Evolutionary conservation across 2,888 invertebrate genomes (phyloP).

Genomic region (Allolobophora icterica): DNA sequence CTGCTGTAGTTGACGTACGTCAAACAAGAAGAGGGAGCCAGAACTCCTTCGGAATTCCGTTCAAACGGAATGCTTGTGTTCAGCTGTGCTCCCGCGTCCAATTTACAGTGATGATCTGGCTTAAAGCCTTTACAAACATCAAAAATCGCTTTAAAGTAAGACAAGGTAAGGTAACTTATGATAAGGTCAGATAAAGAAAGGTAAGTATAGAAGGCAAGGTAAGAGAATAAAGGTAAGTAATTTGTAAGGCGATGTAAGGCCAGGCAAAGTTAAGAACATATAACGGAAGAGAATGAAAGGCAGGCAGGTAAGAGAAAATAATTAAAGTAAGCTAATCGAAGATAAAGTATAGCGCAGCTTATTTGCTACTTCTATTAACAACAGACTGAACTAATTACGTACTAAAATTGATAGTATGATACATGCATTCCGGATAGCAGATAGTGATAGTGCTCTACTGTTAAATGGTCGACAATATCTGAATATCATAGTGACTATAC

Average conservation of each 20-base stretch:
- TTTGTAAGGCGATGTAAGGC: no score
- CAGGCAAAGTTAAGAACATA: no score
- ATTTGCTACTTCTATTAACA: neutral
- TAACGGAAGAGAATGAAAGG: neutral
- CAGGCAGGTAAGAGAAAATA: neutral
- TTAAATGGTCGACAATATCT: no score
- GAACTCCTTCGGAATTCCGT: conserved; percentile 28
- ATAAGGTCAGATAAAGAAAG: neutral
- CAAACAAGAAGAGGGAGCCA: conserved; percentile 31
- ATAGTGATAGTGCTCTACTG: no score
- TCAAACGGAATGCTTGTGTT: conserved; percentile 38
- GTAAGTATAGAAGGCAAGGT: neutral
- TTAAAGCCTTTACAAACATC: conserved; percentile 31
- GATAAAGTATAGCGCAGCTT: neutral
- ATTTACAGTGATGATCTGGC: conserved; percentile 40
- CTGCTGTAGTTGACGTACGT: conserved; percentile 41
- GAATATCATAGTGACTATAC: no score
- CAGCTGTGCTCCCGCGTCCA: conserved; percentile 32
- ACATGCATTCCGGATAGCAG: no score
- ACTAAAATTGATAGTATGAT: no score
- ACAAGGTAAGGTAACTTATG: no score
- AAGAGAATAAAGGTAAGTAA: no score
- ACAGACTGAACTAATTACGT: no score
- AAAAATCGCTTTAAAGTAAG: neutral
- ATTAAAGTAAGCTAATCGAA: neutral